A percentile compares a stretch with the other conserved stretches of the same genome.
Evolutionary conservation across 2,797 vertebrate species (phyloP).

Genomic region (Gymnocypris eckloni): DNA sequence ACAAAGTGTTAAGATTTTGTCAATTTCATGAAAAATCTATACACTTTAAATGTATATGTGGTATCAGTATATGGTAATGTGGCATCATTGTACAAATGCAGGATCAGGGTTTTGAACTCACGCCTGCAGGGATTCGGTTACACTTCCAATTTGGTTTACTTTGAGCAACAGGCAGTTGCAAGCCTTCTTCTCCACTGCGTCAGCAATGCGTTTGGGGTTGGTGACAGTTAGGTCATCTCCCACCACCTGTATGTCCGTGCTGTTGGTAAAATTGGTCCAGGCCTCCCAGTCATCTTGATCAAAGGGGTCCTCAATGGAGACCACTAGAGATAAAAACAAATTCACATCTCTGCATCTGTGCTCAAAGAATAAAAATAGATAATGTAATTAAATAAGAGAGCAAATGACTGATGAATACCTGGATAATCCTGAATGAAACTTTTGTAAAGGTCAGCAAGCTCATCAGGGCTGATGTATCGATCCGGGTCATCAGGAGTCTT

Average conservation of each 20-base stretch:
- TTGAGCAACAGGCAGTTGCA: constrained; percentile 98
- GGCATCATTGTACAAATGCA: not conserved
- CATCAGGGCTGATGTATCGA: constrained; percentile 86
- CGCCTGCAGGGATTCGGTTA: constrained; percentile 93
- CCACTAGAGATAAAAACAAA: constrained; percentile 70
- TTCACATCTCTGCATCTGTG: not conserved
- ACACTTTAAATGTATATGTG: not conserved
- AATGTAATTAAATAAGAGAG: constrained; percentile 30
- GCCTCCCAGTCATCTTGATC: constrained; percentile 97
- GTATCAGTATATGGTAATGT: not conserved
- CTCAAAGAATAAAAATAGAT: not conserved
- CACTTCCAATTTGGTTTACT: constrained; percentile 95
- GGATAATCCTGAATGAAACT: constrained; percentile 92
- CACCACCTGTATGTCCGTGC: constrained; percentile 89
- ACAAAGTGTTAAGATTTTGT: not conserved
- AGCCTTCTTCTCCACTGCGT: constrained; percentile 87
- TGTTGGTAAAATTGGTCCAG: constrained; percentile 89
- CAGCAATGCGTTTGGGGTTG: constrained; percentile 91
- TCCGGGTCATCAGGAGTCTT: constrained; percentile 92
- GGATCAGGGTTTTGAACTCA: constrained; percentile 72
- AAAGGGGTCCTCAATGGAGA: constrained; percentile 96
- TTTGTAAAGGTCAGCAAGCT: constrained; percentile 92
- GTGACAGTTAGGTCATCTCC: constrained; percentile 96
- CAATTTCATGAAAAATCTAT: not conserved
- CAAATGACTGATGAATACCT: constrained; percentile 68